Evolutionary conservation across 2,113 vertebrate species (phyloP).

Genomic region (Hyperoodon ampullatus): DNA sequence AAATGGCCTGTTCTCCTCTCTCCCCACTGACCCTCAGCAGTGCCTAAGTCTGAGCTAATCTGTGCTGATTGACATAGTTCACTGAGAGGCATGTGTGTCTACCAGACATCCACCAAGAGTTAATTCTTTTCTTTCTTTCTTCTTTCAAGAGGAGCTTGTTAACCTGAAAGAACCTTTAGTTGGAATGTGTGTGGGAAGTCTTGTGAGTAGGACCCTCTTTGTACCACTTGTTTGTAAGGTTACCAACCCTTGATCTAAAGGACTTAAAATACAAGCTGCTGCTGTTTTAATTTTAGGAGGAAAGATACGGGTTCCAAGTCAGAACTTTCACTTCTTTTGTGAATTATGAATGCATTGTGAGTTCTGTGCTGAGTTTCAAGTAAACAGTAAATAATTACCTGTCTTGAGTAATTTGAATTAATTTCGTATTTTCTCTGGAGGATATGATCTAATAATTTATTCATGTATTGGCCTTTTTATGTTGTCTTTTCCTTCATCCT

Average conservation of each 20-base stretch:
- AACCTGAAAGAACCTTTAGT: conserved; percentile 8
- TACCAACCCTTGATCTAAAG: conserved; percentile 8
- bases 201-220: background rate
- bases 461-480: conserved; percentile 14
- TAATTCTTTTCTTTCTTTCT: background rate
- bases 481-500: background rate
- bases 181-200: background rate
- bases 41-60: conserved; percentile 24
- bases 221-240: background rate
- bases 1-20: background rate
- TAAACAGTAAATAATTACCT: conserved; percentile 33
- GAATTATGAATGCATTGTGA: background rate
- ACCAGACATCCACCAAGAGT: background rate
- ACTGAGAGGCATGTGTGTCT: background rate
- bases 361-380: conserved; percentile 18
- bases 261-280: conserved; percentile 49
- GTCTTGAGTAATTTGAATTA: conserved; percentile 40
- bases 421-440: conserved; percentile 40
- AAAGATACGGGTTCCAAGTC: conserved; percentile 37
- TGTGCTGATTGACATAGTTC: background rate
- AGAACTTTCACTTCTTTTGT: conserved; percentile 41
- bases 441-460: conserved; percentile 6
- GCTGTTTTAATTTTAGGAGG: conserved; percentile 35
- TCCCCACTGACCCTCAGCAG: background rate
- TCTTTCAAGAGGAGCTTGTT: conserved; percentile 26